Percentiles rank a stretch among this genome's conserved stretches.
These are phyloP conservation scores for Ginglymostoma cirratum DNA, from an alignment of 2,113 vertebrate genomes.

Conservation along the genomic window DNA sequence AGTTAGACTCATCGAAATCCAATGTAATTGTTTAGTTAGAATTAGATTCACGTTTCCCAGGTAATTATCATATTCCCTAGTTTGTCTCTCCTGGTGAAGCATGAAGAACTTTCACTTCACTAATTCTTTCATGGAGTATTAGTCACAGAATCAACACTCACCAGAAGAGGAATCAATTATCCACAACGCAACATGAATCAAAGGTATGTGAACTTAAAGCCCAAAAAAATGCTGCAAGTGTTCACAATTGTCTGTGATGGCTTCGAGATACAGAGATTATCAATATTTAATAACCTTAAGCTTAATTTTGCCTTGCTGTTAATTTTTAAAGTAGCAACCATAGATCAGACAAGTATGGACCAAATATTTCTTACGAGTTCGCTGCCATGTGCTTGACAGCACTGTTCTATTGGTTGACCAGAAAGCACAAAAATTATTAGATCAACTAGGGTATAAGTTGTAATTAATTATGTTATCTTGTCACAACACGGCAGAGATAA, in stretches of 20 bases:
- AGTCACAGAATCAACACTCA: slow-evolving; percentile 24
- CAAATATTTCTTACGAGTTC: background rate
- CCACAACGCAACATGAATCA: background rate
- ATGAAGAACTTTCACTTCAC: background rate
- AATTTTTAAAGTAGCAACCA: background rate
- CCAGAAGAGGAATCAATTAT: background rate
- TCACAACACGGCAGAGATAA: background rate
- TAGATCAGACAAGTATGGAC: background rate
- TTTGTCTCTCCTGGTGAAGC: background rate
- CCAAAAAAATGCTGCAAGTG: background rate
- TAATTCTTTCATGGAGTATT: background rate
- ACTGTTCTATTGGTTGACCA: background rate
- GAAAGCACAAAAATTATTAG: background rate
- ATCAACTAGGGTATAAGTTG: background rate
- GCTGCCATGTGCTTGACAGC: background rate
- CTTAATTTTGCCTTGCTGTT: background rate
- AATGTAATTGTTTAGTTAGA: background rate
- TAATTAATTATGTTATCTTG: background rate
- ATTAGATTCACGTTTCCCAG: background rate
- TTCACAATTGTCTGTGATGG: background rate
- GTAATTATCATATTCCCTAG: background rate
- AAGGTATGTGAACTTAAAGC: background rate
- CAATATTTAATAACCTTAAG: background rate
- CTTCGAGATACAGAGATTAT: background rate
- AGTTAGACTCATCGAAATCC: background rate